phyloP scores from a whole-genome alignment of 2,888 invertebrate genomes.

The Habroteleia sp. region DNA sequence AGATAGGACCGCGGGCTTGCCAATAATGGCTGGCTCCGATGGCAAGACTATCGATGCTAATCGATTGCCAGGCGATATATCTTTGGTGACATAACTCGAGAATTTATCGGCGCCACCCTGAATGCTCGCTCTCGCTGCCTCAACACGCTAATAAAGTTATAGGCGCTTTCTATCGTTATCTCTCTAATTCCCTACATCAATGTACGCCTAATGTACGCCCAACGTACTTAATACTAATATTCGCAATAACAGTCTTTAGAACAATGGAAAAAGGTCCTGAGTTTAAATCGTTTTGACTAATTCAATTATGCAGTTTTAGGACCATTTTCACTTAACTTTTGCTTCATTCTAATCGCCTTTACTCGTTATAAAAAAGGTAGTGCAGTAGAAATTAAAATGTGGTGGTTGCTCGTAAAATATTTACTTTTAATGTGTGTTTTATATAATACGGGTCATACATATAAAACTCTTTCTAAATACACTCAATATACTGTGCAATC shows the following conservation, averaged over 20 bases:
- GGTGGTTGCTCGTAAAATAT: too few species aligned
- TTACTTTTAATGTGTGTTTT: too few species aligned
- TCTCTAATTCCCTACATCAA: slow-evolving; percentile 22
- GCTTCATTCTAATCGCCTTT: too few species aligned
- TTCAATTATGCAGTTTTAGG: too few species aligned
- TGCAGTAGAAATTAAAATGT: too few species aligned
- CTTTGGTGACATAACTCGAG: slow-evolving; percentile 76
- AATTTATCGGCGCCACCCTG: slow-evolving; percentile 75
- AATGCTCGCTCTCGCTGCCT: slow-evolving; percentile 62
- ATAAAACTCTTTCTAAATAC: too few species aligned
- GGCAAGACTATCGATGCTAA: slow-evolving; percentile 76
- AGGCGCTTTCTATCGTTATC: slow-evolving; percentile 25
- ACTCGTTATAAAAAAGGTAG: too few species aligned
- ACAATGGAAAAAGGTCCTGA: slow-evolving; percentile 19
- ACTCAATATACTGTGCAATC: too few species aligned
- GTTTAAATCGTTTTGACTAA: too few species aligned
- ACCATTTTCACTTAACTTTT: too few species aligned
- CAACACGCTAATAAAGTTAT: slow-evolving; percentile 73
- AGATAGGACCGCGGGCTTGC: slow-evolving; percentile 66
- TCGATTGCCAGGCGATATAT: slow-evolving; percentile 75
- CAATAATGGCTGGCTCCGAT: slow-evolving; percentile 71
- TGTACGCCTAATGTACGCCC: slow-evolving; percentile 33
- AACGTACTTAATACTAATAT: slow-evolving; percentile 50
- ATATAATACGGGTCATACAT: too few species aligned
- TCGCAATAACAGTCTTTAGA: slow-evolving; percentile 30